These are phyloP conservation scores for Trachelus troglodyta DNA, from an alignment of 2,888 invertebrate species.

Conservation along the genomic window DNA sequence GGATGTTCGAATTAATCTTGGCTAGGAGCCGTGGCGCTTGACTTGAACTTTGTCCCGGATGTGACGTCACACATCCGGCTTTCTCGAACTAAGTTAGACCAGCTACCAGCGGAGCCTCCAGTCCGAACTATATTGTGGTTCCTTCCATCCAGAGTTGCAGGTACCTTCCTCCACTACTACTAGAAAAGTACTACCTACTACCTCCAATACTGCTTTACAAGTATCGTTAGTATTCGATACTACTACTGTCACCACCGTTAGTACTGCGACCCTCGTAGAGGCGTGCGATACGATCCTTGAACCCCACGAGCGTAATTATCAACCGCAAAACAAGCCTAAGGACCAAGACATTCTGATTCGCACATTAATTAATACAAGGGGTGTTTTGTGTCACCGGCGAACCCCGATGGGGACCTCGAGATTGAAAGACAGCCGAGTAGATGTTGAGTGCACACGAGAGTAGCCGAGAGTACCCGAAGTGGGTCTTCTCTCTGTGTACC, in stretches of 20 bases:
- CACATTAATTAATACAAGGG: conserved; percentile 29
- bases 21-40: conserved; percentile 33
- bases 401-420: background rate
- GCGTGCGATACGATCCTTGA: conserved; percentile 10
- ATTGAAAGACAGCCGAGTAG: too few relatives aligned
- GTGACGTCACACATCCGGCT: conserved; percentile 56
- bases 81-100: conserved; percentile 48
- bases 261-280: too few relatives aligned
- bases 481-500: background rate
- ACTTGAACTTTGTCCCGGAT: conserved; percentile 49
- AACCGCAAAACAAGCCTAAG: conserved; percentile 32
- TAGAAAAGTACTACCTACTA: background rate
- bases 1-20: conserved; percentile 57
- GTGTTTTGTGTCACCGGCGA: conserved; percentile 7
- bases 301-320: conserved; percentile 47
- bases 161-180: background rate
- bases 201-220: too few relatives aligned
- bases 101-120: conserved; percentile 14
- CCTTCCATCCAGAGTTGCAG: conserved; percentile 8
- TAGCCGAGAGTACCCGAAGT: background rate
- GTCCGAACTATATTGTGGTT: background rate
- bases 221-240: too few relatives aligned
- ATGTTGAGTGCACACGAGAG: background rate
- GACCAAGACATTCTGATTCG: conserved; percentile 14
- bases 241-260: too few relatives aligned